Evolutionary conservation across 2,888 invertebrate species (phyloP), one percentile per base, ranked within the genome.

Genomic region (Athalia circularis): DNA sequence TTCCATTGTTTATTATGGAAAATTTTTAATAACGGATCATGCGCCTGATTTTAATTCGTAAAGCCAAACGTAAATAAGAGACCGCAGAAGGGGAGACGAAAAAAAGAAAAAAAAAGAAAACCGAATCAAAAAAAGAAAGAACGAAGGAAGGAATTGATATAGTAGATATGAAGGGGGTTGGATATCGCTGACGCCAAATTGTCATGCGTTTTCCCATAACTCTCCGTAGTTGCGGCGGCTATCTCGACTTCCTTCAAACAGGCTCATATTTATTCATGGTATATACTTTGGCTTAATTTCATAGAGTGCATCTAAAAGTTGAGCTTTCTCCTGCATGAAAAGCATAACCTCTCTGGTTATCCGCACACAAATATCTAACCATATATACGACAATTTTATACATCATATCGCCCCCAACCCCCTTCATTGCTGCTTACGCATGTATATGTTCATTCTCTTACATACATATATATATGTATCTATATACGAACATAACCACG

Each of bases 211-310:
- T 13, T 47, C 13, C 59, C 59, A 59, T 72, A 72, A 72, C 57
- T 72, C 72, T 15, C 68, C 29, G 11, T 45, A 45, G n/a, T 47
- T 64, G n/a, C 68, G 50, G 4, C 45, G n/a, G 29, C 48, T 11
- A 43, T 59, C 57, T 57, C 61, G n/a, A 9, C 74, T n/a, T 5
- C 62, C 50, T 75, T 52, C 62, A 75, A 75, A 75, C 75, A 75
- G 48, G 59, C 75, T 75, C 75, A 75, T 75, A 75, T 75, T 75
- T 75, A 75, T 75, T 75, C 75, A 75, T 75, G 50, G 75, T 75
- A 50, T 75, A 75, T 65, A 65, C 75, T 75, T 64, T 64, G 75
- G 75, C 75, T 75, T 75, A 75, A 75, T 75, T 75, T 75, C 75
- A 75, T 75, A 75, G 75, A 75, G 75, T 75, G 75, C 75, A 75